phyloP scores from a whole-genome alignment of 2,113 vertebrate genomes.

The Neomonachus schauinslandi region DNA sequence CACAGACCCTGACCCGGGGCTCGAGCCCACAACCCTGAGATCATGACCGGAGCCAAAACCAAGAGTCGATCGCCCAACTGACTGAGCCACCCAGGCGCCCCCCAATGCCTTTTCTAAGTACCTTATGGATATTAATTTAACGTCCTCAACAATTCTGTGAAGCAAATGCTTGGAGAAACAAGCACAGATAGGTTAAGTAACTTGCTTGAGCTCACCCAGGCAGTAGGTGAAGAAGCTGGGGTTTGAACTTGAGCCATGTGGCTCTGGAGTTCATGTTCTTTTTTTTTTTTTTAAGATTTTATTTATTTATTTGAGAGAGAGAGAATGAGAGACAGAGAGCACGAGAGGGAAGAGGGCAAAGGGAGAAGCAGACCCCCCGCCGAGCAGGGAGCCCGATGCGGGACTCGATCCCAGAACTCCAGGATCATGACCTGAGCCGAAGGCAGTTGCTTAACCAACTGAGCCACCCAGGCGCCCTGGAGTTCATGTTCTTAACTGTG shows the following conservation, averaged over 20 bases:
- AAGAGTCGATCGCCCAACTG: accelerated
- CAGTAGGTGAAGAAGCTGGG: not conserved
- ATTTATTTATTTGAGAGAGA: no score
- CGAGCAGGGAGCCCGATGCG: no score
- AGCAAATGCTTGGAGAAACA: not conserved
- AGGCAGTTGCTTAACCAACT: no score
- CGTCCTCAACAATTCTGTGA: not conserved
- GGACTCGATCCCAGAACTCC: no score
- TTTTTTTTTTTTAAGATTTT: no score
- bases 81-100: not conserved
- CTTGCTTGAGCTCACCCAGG: not conserved
- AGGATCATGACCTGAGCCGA: no score
- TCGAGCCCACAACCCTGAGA: not conserved
- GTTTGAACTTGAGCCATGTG: not conserved
- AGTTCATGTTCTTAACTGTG: not conserved
- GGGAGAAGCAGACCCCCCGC: no score
- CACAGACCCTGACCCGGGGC: not conserved
- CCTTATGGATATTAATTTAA: not conserved
- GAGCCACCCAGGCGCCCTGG: no score
- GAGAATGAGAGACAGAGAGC: no score
- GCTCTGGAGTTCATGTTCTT: not conserved
- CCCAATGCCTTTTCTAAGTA: not conserved
- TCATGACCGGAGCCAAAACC: not conserved
- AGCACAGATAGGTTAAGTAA: not conserved
- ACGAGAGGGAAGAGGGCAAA: no score